These are phyloP conservation scores for Hybognathus amarus DNA, from an alignment of 2,797 vertebrate species.

Conservation along the genomic window DNA sequence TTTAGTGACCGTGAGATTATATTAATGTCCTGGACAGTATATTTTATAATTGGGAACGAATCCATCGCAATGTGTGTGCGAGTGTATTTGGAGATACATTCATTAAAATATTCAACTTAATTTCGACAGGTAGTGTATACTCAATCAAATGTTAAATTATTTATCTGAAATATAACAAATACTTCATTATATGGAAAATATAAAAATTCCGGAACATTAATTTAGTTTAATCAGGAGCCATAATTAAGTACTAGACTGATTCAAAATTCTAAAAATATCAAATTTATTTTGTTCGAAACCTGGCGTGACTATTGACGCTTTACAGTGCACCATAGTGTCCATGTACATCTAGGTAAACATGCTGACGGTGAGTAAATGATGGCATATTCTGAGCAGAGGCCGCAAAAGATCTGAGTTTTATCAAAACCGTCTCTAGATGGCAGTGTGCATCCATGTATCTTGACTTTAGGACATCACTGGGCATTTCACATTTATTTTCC, in stretches of 20 bases:
- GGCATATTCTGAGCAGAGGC: neutral
- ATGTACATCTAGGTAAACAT: neutral
- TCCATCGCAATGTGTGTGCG: too few relatives aligned
- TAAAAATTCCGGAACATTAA: too few relatives aligned
- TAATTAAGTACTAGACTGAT: neutral
- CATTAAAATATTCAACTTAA: too few relatives aligned
- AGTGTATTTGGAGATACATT: too few relatives aligned
- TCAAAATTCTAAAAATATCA: too few relatives aligned
- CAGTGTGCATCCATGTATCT: constrained; percentile 60
- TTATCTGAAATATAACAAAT: neutral
- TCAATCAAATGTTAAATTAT: neutral
- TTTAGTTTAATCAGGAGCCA: neutral
- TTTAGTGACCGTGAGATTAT: too few relatives aligned
- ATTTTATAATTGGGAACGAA: too few relatives aligned
- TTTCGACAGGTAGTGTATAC: neutral
- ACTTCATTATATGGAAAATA: neutral
- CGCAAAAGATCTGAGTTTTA: neutral
- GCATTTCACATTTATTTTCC: constrained; percentile 1
- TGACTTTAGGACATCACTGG: neutral
- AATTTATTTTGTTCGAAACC: neutral
- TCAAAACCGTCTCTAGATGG: constrained; percentile 52
- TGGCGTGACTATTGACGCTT: neutral
- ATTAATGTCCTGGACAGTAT: too few relatives aligned
- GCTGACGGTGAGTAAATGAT: neutral
- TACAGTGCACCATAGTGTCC: neutral